Conservation (phyloP, 1,140 invertebrate species). For the Hydropsyche tenuis region DNA sequence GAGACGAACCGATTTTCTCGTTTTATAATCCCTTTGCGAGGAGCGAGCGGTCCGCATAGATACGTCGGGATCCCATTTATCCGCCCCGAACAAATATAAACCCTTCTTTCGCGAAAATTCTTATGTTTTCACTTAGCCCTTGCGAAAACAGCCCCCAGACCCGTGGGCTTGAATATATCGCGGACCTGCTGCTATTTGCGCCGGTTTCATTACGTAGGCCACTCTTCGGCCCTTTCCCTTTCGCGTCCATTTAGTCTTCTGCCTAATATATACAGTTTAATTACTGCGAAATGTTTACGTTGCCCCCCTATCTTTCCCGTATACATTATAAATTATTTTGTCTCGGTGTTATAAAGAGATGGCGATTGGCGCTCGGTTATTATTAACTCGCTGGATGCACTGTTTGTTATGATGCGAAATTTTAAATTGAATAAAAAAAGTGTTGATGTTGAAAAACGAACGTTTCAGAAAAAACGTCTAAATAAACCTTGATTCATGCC, state of each 20-base stretch:
- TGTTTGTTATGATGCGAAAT: too few species aligned
- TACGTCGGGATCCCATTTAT: constrained; percentile 3
- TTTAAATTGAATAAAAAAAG: too few species aligned
- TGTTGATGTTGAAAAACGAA: too few species aligned
- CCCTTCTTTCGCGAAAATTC: constrained; percentile 17
- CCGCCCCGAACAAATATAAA: constrained; percentile 15
- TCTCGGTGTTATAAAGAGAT: constrained; percentile 19
- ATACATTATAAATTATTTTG: constrained; percentile 19
- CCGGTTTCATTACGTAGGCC: not conserved
- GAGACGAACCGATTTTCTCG: constrained; percentile 4
- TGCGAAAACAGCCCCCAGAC: constrained; percentile 1
- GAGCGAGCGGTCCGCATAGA: not conserved
- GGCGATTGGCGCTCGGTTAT: not conserved
- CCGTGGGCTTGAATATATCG: constrained; percentile 1
- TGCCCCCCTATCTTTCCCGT: not conserved
- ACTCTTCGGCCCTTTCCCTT: not conserved
- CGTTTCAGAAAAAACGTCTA: too few species aligned
- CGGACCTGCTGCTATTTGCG: not conserved
- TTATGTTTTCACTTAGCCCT: constrained; percentile 26
- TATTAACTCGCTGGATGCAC: too few species aligned
- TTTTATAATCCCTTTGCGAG: constrained; percentile 18
- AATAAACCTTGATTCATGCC: too few species aligned
- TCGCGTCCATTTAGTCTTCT: constrained; percentile 4
- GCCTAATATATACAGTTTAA: constrained; percentile 28
- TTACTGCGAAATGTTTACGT: constrained; percentile 9